A percentile compares a stretch with the other conserved stretches of the same genome.
These are phyloP conservation scores for Pseudonaja textilis DNA, from an alignment of 2,113 vertebrate species.

Conservation along the genomic window DNA sequence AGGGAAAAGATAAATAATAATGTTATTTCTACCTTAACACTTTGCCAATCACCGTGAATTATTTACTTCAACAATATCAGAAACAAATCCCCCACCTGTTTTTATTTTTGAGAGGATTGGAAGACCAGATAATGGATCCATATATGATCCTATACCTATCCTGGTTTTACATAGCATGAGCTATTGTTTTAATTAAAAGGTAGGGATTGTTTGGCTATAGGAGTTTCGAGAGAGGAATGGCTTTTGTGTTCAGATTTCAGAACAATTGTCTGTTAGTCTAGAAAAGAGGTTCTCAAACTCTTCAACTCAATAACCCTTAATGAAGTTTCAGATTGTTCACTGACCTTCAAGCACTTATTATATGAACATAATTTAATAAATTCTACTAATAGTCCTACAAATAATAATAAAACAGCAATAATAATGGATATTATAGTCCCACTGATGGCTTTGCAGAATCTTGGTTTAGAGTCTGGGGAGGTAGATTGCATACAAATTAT, in stretches of 20 bases:
- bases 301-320: background rate
- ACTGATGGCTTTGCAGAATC: background rate
- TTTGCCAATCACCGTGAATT: background rate
- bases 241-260: background rate
- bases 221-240: background rate
- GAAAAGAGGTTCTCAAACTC: background rate
- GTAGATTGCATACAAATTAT: background rate
- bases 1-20: constrained; percentile 29
- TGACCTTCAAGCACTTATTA: background rate
- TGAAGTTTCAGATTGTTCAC: background rate
- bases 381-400: background rate
- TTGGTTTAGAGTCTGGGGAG: background rate
- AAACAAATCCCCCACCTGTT: background rate
- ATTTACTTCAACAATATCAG: background rate
- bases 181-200: background rate
- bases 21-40: fast-evolving
- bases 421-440: background rate
- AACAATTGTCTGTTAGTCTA: background rate
- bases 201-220: background rate
- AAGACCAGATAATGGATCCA: background rate
- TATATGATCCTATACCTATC: background rate
- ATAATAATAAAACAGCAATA: background rate
- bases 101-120: background rate
- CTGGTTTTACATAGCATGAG: background rate
- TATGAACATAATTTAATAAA: background rate